Conservation (phyloP, 1,140 invertebrate genomes). For the Choristoneura fumiferana region DNA sequence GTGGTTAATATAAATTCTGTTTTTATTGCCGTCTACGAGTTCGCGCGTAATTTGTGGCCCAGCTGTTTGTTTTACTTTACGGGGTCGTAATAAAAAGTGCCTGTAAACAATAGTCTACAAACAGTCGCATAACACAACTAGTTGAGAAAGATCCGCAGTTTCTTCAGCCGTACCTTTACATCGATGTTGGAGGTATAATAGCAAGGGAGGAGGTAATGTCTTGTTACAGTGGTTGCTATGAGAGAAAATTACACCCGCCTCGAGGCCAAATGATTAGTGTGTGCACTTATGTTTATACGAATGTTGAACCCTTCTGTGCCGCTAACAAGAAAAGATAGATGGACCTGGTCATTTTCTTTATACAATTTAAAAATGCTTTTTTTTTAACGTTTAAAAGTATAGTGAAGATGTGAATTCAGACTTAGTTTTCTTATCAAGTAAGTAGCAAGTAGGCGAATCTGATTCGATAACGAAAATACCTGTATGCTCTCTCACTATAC, state of each 20-base stretch:
- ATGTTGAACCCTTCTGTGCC: constrained; percentile 4
- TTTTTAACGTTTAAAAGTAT: too few relatives aligned
- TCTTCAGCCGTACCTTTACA: neutral
- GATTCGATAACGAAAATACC: too few relatives aligned
- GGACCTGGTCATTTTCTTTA: neutral
- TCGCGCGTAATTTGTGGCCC: constrained; percentile 27
- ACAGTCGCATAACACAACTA: constrained; percentile 22
- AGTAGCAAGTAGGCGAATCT: too few relatives aligned
- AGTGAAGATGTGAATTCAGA: too few relatives aligned
- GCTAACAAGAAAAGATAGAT: constrained; percentile 5
- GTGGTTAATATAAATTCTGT: constrained; percentile 24
- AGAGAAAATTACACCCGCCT: constrained; percentile 29
- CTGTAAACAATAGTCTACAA: constrained; percentile 32
- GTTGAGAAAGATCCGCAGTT: neutral
- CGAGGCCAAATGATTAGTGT: constrained; percentile 32
- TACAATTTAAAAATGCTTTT: too few relatives aligned
- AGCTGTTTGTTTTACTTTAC: constrained; percentile 36
- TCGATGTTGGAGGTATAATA: neutral
- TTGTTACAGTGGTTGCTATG: constrained; percentile 11
- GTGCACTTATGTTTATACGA: constrained; percentile 28
- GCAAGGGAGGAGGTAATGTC: neutral
- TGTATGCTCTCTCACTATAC: too few relatives aligned
- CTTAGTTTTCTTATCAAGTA: too few relatives aligned
- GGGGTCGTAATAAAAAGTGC: constrained; percentile 35
- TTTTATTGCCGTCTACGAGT: constrained; percentile 22